Conservation (phyloP, 2,113 vertebrate species). For the Cottus gobio region DNA sequence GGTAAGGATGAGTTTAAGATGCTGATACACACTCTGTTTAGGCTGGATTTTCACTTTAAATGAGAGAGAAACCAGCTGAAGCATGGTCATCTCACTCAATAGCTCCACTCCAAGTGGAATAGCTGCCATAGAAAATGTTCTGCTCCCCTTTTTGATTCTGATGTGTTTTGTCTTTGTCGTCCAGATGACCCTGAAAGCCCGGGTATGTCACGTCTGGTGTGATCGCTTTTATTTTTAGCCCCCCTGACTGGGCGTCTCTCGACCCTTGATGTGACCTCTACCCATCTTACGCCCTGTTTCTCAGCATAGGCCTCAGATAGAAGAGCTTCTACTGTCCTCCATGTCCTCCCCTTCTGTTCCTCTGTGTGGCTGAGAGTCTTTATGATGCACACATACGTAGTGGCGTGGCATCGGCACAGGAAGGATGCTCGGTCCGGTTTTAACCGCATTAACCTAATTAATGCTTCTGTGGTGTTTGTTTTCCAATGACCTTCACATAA, state of each 20-base stretch:
- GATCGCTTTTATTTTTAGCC: constrained; percentile 61
- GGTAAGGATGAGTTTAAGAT: neutral
- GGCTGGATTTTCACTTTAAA: constrained; percentile 59
- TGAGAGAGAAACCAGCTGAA: constrained; percentile 57
- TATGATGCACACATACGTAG: constrained; percentile 41
- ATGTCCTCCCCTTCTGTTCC: constrained; percentile 27
- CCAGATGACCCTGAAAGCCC: constrained; percentile 82
- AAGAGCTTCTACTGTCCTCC: constrained; percentile 18
- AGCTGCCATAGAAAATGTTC: constrained; percentile 75
- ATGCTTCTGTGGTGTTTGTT: neutral
- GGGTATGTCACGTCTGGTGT: constrained; percentile 82
- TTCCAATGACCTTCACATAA: constrained; percentile 14
- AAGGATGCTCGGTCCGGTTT: constrained; percentile 33
- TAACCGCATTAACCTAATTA: neutral
- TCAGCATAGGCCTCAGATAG: constrained; percentile 56
- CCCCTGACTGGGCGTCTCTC: constrained; percentile 41
- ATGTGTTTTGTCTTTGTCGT: constrained; percentile 80
- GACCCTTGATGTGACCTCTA: constrained; percentile 46
- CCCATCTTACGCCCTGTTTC: constrained; percentile 47
- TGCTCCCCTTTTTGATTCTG: constrained; percentile 67
- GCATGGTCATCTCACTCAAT: constrained; percentile 65
- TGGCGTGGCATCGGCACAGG: constrained; percentile 48
- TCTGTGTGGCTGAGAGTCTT: constrained; percentile 67
- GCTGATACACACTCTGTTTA: constrained; percentile 12
- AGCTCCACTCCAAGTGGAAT: constrained; percentile 70